Base-by-base conservation (phyloP, 2,888 invertebrate genomes). In the Hypomecis punctinalis region DNA sequence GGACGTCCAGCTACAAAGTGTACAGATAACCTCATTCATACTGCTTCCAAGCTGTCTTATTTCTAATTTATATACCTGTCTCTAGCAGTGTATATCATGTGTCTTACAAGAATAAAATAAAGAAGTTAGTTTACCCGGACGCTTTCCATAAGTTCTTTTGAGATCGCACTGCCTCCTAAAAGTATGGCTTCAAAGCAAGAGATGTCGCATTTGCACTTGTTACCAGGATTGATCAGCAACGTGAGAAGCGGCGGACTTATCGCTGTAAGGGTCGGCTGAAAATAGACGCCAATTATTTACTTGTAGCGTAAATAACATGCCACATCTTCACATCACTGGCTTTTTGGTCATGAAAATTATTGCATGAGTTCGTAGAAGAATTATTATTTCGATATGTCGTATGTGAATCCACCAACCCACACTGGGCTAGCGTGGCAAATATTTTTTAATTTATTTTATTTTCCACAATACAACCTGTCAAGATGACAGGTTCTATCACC, bases 111-210 rank as follows among this genome's bases (percentile, higher is more conserved):
- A 51, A 51, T 0, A 11, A 9, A 37, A 13, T 5, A 7, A 13
- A 51, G 13, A 9, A 11, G 39, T 40, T 23, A 8, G 57, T 62
- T 67, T 72, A 79, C 81, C 70, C 74, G 75, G 0, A 75, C 6
- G 54, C 61, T 10, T 0, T 67, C 59, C 0, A 75, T 9, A 0
- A 76, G 58, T 0, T 72, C 71, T 23, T 56, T 46, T 0, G 69
- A 33, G 0, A 69, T 48, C 23, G 68, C 64, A 10, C 73, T 71
- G 11, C 76, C 76, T 6, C 68, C 76, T 5, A 76, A 0, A 0
- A 64, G 0, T 2, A 76, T 56, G 3, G 3, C 11, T 5, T 76
- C 73, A 7, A 76, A 74, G 39, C 76, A 70, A 4, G 72, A 57
- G 10, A 76, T 67, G 56, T 76, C 76, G 54, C 73, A 73, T 33